Conservation (phyloP, 2,888 invertebrate species). For the Torymus auratus region DNA sequence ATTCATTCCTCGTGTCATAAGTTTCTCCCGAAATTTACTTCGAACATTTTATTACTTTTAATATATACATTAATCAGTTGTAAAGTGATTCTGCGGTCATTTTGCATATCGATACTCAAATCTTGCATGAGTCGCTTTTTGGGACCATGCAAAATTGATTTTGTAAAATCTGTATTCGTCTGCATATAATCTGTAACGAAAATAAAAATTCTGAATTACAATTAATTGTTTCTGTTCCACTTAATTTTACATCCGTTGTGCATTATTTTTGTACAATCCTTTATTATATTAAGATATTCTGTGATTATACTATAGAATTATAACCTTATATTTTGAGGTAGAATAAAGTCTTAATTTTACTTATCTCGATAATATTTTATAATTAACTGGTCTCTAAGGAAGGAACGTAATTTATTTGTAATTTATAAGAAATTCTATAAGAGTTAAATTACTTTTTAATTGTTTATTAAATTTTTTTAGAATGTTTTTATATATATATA, state of each 20-base stretch:
- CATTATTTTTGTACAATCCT: too few species aligned
- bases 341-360: too few species aligned
- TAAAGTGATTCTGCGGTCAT: constrained; percentile 37
- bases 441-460: constrained; percentile 8
- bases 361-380: too few species aligned
- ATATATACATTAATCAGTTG: constrained; percentile 17
- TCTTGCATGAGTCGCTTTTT: constrained; percentile 31
- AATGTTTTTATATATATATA: constrained; percentile 1
- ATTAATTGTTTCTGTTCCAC: not conserved
- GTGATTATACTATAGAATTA: too few species aligned
- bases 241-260: too few species aligned
- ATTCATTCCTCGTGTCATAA: not conserved
- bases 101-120: constrained; percentile 27
- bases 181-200: constrained; percentile 52
- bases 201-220: constrained; percentile 56
- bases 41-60: not conserved
- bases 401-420: too few species aligned
- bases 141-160: constrained; percentile 47
- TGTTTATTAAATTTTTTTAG: constrained; percentile 31
- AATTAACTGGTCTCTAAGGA: too few species aligned
- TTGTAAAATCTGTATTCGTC: constrained; percentile 59
- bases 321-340: too few species aligned
- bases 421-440: too few species aligned
- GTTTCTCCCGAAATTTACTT: constrained; percentile 30
- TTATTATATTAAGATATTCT: too few species aligned